phyloP scores from a whole-genome alignment of 2,888 invertebrate species.

The Leistus spinibarbis region DNA sequence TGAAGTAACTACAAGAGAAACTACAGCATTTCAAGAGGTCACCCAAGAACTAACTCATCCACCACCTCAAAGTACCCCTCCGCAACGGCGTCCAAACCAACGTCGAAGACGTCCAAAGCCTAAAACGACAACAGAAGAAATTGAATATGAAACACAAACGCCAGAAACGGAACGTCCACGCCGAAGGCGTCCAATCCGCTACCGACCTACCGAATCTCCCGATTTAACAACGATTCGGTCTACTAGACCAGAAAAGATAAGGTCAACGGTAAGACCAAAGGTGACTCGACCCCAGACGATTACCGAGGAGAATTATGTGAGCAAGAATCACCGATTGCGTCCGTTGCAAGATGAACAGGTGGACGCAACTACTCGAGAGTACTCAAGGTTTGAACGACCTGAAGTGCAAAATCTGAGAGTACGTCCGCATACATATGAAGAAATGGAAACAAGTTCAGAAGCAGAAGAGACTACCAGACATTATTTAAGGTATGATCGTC shows the following conservation, averaged over 20 bases:
- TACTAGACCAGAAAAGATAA: not conserved
- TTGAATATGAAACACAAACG: constrained; percentile 9
- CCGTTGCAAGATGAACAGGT: not conserved
- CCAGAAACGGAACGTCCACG: constrained; percentile 42
- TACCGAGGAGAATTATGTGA: constrained; percentile 13
- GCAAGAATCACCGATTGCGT: constrained; percentile 3
- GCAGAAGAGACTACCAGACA: constrained; percentile 43
- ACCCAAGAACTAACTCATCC: not conserved
- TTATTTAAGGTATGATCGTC: not conserved
- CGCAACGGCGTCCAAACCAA: constrained; percentile 12
- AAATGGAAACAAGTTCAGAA: constrained; percentile 40
- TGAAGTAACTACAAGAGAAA: constrained; percentile 41
- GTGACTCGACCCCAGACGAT: constrained; percentile 17
- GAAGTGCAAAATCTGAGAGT: constrained; percentile 37
- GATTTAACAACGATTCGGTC: constrained; percentile 41
- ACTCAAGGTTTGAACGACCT: not conserved
- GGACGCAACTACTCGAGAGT: not conserved
- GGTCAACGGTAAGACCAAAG: not conserved
- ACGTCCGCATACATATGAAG: constrained; percentile 41
- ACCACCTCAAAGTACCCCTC: constrained; percentile 2
- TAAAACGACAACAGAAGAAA: constrained; percentile 40
- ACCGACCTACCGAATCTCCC: constrained; percentile 43
- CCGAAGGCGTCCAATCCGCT: constrained; percentile 44
- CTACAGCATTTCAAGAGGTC: constrained; percentile 22
- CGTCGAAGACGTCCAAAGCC: constrained; percentile 19